Evolutionary conservation across 2,888 invertebrate genomes (phyloP).

Genomic region (Magallana nippona): DNA sequence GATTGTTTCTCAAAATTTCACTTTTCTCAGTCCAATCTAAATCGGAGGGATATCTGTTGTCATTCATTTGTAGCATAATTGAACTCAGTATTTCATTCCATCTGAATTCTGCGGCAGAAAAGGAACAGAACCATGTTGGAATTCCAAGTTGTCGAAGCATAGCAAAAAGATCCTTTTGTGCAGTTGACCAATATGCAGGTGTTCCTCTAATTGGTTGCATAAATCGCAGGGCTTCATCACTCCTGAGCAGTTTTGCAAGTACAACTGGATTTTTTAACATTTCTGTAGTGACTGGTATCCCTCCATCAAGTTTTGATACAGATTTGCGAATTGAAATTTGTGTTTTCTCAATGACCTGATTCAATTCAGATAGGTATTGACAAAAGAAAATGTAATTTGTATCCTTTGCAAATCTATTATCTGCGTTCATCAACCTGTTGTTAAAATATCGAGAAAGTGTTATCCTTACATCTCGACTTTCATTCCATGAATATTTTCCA

Average conservation of each 20-base stretch:
- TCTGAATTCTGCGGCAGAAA: conserved; percentile 48
- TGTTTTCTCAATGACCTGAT: conserved; percentile 20
- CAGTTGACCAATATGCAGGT: conserved; percentile 53
- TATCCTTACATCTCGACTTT: conserved; percentile 40
- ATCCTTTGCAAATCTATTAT: conserved; percentile 44
- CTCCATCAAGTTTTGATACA: background rate
- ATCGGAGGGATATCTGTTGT: conserved; percentile 39
- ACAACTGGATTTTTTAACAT: conserved; percentile 39
- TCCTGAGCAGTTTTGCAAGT: conserved; percentile 39
- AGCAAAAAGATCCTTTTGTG: conserved; percentile 52
- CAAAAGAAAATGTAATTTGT: conserved; percentile 13
- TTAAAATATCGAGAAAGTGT: conserved; percentile 45
- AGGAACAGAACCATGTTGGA: conserved; percentile 35
- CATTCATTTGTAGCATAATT: conserved; percentile 48
- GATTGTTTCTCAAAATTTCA: conserved; percentile 51
- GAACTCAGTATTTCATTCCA: conserved; percentile 53
- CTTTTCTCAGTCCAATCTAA: conserved; percentile 53
- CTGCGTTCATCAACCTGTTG: conserved; percentile 41
- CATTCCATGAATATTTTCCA: conserved; percentile 35
- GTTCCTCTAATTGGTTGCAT: conserved; percentile 52
- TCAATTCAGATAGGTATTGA: conserved; percentile 16
- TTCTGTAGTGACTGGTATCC: conserved; percentile 35
- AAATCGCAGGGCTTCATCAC: conserved; percentile 51
- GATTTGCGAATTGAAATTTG: conserved; percentile 24
- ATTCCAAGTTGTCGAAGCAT: conserved; percentile 48